Conservation (phyloP, 1,140 invertebrate genomes). For the Limonius californicus region DNA sequence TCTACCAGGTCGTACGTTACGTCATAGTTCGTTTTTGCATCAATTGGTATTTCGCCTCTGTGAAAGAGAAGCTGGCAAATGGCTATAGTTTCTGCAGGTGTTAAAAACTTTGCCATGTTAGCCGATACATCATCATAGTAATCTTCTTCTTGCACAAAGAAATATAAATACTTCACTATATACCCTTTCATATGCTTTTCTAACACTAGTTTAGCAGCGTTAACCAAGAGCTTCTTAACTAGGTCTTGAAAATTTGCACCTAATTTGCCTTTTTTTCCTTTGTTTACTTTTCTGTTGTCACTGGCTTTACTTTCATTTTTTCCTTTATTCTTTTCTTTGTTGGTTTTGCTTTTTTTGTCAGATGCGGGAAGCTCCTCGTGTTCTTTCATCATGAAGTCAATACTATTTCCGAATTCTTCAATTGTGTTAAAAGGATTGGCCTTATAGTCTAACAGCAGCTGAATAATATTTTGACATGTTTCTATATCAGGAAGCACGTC, state of each 20-base stretch:
- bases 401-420: neutral
- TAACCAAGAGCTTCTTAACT: constrained; percentile 21
- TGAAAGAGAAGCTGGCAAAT: constrained; percentile 29
- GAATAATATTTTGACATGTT: constrained; percentile 26
- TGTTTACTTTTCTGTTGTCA: neutral
- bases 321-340: constrained; percentile 20
- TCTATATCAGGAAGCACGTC: constrained; percentile 24
- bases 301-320: neutral
- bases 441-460: constrained; percentile 27
- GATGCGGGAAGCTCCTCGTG: neutral
- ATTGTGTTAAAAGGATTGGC: constrained; percentile 34
- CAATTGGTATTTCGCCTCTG: constrained; percentile 16
- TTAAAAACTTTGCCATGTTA: constrained; percentile 28
- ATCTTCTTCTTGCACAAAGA: constrained; percentile 20
- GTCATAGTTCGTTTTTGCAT: neutral
- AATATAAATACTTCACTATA: constrained; percentile 25
- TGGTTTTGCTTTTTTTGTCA: constrained; percentile 18
- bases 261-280: constrained; percentile 5
- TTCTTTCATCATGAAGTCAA: constrained; percentile 29
- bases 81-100: constrained; percentile 18
- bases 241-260: constrained; percentile 19
- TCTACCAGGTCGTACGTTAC: neutral
- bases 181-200: constrained; percentile 26
- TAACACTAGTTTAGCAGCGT: constrained; percentile 22
- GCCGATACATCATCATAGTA: constrained; percentile 22